Percentiles rank a stretch among this genome's conserved stretches.
These are phyloP conservation scores for Acanthosepion pharaonis DNA, from an alignment of 2,888 invertebrate species.

Conservation along the genomic window DNA sequence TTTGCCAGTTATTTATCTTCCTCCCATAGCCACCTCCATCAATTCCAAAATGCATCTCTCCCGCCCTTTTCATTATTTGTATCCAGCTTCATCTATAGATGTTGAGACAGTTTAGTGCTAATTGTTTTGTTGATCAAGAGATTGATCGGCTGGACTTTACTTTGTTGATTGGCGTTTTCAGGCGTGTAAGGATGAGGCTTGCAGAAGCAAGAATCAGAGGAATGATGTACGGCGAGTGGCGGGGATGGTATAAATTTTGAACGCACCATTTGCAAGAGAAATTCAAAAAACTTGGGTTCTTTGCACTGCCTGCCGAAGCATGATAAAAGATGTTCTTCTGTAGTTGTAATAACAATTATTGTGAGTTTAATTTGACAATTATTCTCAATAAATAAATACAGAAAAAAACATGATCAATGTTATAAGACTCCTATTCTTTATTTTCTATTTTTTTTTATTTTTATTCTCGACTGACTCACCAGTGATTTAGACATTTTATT, in stretches of 20 bases:
- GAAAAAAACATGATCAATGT: too few species aligned
- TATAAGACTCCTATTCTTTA: too few species aligned
- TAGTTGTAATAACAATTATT: background rate
- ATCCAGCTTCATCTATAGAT: background rate
- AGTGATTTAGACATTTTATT: background rate
- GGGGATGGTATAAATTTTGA: background rate
- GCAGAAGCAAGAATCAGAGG: background rate
- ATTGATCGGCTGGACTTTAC: background rate
- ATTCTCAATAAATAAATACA: too few species aligned
- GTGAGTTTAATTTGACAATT: too few species aligned
- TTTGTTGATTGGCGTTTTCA: background rate
- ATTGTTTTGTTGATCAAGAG: background rate
- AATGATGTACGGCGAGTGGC: background rate
- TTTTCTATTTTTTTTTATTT: background rate
- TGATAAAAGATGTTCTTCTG: background rate
- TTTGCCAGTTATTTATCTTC: background rate
- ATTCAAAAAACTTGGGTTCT: background rate
- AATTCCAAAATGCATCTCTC: background rate
- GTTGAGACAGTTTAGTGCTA: background rate
- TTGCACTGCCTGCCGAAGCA: background rate
- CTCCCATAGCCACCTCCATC: background rate
- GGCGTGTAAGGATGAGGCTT: background rate
- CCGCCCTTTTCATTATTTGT: background rate
- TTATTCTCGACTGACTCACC: background rate
- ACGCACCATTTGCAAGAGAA: background rate